Evolutionary conservation across 2,113 vertebrate species (phyloP), one percentile per base, ranked within the genome.

Genomic region (Trinectes maculatus): DNA sequence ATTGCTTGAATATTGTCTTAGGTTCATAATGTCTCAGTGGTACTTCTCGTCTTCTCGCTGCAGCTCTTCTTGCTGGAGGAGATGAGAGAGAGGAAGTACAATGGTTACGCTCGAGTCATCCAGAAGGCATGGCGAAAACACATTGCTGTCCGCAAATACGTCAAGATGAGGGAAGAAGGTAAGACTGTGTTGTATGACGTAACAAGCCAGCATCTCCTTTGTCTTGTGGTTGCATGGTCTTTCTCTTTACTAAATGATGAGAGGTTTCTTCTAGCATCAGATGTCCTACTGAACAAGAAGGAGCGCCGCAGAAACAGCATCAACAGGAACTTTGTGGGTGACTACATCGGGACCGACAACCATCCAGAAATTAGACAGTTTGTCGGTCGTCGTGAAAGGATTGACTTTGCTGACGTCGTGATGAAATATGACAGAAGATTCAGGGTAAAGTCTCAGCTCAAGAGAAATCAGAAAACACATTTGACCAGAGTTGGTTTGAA

Each of bases 91-190:
- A 79, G 92, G 75, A 93, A 91, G 68, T 94, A 89, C 21, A 94
- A 95, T 0, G 90, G 91, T 6, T 94, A 90, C 5, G 94, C 94
- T 4, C 91, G 94, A 3, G 88, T 93, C 70, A 95, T 95, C 51
- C 94, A 95, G 87, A 93, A 94, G 57, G 94, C 94, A 3, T 95
- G 94, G 94, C 91, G 93, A 9, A 95, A 93, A 65, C 94, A 95
- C 74, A 83, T 93, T 0, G 94, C 94, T 0, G 93, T 94, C 18
- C 93, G 93, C 71, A 94, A 94, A 48, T 93, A 95, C 10, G 93
- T 95, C 58, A 91, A 86, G 74, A 94, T 95, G 93, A 84, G 94
- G 53, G 93, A 94, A 58, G 93, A 95, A 92, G 94, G 94, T 87
- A 2, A 66, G 79, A 8, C 28, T 0, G 40, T 10, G 5, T 16